A percentile compares a stretch with the other conserved stretches of the same genome.
These are phyloP conservation scores for Oncorhynchus masou DNA, from an alignment of 2,113 vertebrate genomes.

Conservation along the genomic window DNA sequence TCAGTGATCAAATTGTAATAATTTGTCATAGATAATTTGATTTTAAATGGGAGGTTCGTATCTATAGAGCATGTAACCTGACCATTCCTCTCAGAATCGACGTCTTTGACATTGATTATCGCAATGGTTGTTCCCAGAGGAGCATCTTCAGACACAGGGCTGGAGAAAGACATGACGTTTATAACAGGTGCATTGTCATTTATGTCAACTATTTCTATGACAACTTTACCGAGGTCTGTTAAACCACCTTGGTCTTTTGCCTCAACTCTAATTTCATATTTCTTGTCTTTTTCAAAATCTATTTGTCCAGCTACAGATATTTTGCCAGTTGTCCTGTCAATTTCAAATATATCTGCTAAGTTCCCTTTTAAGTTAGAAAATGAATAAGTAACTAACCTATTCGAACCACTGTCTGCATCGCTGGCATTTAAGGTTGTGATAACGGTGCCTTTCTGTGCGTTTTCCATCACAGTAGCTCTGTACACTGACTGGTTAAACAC, in stretches of 20 bases:
- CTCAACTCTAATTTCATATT: constrained; percentile 38
- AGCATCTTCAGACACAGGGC: constrained; percentile 44
- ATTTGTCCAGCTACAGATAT: constrained; percentile 33
- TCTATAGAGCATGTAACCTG: too few species aligned
- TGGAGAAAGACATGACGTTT: constrained; percentile 55
- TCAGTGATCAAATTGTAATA: constrained; percentile 8
- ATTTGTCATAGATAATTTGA: constrained; percentile 15
- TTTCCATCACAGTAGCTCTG: constrained; percentile 38
- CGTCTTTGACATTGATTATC: constrained; percentile 34
- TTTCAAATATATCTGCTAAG: too few species aligned
- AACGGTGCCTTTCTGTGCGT: constrained; percentile 6
- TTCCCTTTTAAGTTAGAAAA: too few species aligned
- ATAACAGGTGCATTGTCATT: constrained; percentile 54
- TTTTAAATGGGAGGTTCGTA: constrained; percentile 28
- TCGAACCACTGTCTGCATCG: constrained; percentile 29
- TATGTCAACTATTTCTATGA: constrained; percentile 31
- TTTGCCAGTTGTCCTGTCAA: background rate
- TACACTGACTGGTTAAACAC: constrained; percentile 49
- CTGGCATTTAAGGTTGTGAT: constrained; percentile 32
- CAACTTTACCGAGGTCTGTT: constrained; percentile 22
- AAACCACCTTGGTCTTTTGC: constrained; percentile 36
- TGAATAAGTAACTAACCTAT: constrained; percentile 33
- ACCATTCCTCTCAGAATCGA: too few species aligned
- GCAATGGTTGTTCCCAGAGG: constrained; percentile 29
- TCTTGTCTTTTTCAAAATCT: constrained; percentile 40